These are phyloP conservation scores for Rafetus swinhoei DNA, from an alignment of 2,113 vertebrate genomes.

Conservation along the genomic window DNA sequence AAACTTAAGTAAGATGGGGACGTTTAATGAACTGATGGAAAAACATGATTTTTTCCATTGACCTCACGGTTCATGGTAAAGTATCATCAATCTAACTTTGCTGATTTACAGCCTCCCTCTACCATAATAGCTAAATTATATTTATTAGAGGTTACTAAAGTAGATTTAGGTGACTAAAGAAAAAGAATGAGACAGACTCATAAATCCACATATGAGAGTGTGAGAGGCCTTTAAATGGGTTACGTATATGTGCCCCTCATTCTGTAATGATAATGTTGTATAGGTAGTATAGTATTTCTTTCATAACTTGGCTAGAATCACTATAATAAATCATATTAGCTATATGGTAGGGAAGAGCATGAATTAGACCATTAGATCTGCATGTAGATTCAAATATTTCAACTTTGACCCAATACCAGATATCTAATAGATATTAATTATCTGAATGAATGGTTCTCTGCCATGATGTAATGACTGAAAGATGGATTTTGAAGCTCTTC, in stretches of 20 bases:
- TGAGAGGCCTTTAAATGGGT: neutral
- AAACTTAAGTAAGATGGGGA: neutral
- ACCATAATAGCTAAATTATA: neutral
- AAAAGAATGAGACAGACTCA: neutral
- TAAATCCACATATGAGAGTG: neutral
- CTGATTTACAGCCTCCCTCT: conserved; percentile 8
- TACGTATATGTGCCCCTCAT: neutral
- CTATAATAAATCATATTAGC: neutral
- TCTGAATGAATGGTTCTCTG: neutral
- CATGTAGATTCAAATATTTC: neutral
- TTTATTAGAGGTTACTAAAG: neutral
- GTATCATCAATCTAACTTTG: conserved; percentile 30
- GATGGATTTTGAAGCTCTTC: neutral
- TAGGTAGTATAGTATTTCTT: neutral
- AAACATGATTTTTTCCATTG: neutral
- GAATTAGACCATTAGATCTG: neutral
- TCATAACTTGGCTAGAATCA: neutral
- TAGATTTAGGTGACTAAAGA: neutral
- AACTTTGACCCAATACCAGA: neutral
- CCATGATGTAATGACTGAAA: neutral
- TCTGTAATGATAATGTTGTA: neutral
- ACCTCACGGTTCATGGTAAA: neutral
- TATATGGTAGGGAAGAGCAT: neutral
- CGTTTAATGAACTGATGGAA: neutral
- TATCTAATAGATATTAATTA: neutral